Evolutionary conservation across 2,797 vertebrate genomes (phyloP), one percentile per base, ranked within the genome.

Genomic region (Takifugu rubripes): DNA sequence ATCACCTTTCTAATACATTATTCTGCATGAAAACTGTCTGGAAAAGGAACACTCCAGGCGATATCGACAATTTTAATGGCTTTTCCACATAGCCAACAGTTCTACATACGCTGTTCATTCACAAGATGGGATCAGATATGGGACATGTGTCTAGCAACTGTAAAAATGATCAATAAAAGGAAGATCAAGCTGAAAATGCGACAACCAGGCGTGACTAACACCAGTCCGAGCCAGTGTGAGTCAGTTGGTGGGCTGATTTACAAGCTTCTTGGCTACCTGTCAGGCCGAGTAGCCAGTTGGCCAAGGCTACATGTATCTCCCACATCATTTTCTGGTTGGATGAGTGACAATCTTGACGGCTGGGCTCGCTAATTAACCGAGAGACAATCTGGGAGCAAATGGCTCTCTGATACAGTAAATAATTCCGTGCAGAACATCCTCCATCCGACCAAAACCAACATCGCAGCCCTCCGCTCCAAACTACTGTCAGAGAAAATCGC

Each of bases 371-470:
- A 56, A 71, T 68, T 49, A 52, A 27, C 56, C 56, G 58, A 63
- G 49, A 49, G 62, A 60, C 56, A 61, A 55, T 40, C 55, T 61
- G 59, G 67, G 53, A 65, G 68, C 57, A 58, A 56, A 66, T 60
- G 52, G 59, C 52, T 14, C 24, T 51, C 68, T 79, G 75, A 66
- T 71, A 58, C 61, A 69, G 50, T 67, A 56, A 57, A 70, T 72
- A 66, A 78, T 75, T 83, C 43, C 70, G 49, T 64, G 67, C 70
- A 79, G 57, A 64, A 74, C 65, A 50, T 59, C 80, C 56, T 72
- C 64, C 45, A 66, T 88, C 83, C 81, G 86, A 81, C 69, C 71
- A 77, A 84, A 85, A 87, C 81, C 64, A 84, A 78, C 72, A 69
- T 44, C 71, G 77, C 68, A 64, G 65, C 59, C 58, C 66, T 85